Base-by-base conservation (phyloP, 2,888 invertebrate species). In the Scelioninae gen. 1 region DNA sequence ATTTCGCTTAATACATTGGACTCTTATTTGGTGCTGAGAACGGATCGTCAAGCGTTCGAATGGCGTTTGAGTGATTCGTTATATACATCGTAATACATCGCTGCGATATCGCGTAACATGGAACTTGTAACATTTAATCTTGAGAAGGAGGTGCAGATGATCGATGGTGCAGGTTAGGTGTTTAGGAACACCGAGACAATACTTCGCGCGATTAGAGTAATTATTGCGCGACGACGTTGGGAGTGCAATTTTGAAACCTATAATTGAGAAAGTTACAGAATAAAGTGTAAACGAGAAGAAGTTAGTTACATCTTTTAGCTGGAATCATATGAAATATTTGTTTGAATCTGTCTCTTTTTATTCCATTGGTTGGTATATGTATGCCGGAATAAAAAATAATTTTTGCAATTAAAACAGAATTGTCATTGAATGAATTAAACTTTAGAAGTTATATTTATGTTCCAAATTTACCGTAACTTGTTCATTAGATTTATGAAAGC, bases 21-120 rank as follows among this genome's bases (percentile, higher is more conserved):
- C 76, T 82, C 53, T 76, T 75, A 76, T 71, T 49, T 75, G 72
- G 49, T 82, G 82, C 76, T 72, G 60, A 72, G 66, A 75, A 75
- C 80, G 75, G 45, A 69, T 75, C 81, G 74, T 75, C 65, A 53
- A 75, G 69, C 58, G 51, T 75, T 81, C 74, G 80, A 69, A 69
- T 66, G 71, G 72, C 72, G 60, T 32, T 66, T 66, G 23, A 60
- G 58, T 56, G 69, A 58, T 80, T 74, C 47, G 40, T 62, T 75
- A 68, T 74, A 53, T 80, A 74, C 74, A 79, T 65, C 43, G 62
- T 68, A 32, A 62, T 51, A 60, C 29, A 71, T 78, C 65, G 69
- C 69, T 69, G 62, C 29, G 53, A 13, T 60, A 76, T 60, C 68
- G 68, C 56, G 56, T 15, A 62, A 69, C 62, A 47, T 63, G 68